Conservation (phyloP, 2,888 invertebrate genomes). For the Orchestes rusci region DNA sequence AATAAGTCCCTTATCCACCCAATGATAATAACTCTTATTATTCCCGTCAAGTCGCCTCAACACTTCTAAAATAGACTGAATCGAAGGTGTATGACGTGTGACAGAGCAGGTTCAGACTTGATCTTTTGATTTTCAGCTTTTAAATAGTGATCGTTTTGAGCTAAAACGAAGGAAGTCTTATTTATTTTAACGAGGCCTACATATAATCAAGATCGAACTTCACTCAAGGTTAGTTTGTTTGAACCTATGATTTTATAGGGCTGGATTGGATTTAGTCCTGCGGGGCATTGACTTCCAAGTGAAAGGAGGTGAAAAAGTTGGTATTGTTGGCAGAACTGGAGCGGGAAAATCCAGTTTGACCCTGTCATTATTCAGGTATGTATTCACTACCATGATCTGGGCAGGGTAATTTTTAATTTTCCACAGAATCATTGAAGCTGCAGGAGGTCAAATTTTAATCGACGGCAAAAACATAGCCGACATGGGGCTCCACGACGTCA, state of each 20-base stretch:
- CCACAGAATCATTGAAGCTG: conserved; percentile 73
- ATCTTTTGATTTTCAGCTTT: too few species aligned
- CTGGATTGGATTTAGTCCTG: conserved; percentile 75
- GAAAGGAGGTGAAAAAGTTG: conserved; percentile 68
- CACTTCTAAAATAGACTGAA: too few species aligned
- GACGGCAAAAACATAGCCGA: conserved; percentile 74
- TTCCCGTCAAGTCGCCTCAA: too few species aligned
- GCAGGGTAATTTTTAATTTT: conserved; percentile 4
- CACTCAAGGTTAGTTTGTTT: not conserved
- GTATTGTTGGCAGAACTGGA: conserved; percentile 55
- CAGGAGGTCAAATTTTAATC: conserved; percentile 71
- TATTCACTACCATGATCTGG: not conserved
- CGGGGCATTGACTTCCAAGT: conserved; percentile 70
- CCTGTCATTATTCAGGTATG: conserved; percentile 69
- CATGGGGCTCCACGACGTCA: conserved; percentile 76
- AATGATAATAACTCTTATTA: too few species aligned
- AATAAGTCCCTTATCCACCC: too few species aligned
- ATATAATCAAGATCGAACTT: too few species aligned
- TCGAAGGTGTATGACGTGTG: too few species aligned
- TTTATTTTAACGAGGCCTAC: too few species aligned
- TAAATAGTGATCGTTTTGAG: too few species aligned
- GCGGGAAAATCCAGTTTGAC: conserved; percentile 84
- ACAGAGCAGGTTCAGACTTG: too few species aligned
- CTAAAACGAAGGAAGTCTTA: too few species aligned
- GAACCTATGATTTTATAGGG: conserved; percentile 3